Evolutionary conservation across 1,140 invertebrate species (phyloP), one percentile per base, ranked within the genome.

Genomic region (Grapholita molesta): DNA sequence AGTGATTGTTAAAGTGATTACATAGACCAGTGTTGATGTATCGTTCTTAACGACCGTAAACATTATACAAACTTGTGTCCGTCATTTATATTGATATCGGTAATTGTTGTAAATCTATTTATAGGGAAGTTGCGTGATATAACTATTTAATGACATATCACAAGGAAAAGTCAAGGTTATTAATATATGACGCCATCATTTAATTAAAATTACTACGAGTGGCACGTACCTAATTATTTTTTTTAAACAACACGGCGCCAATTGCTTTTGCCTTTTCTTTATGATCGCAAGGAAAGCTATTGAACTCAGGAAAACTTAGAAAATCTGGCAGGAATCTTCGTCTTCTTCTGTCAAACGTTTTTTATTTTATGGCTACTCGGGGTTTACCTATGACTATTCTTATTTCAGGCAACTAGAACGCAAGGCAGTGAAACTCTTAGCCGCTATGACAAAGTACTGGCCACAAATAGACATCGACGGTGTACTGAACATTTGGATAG

Each of bases 401-500:
- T 57, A 28, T 87, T 88, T 71, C 72, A 92, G 91, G 66, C 80
- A 83, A 74, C 73, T 89, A 42, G 90, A 92, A 76, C 77, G 89
- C 75, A 90, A 81, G 69, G 89, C 87, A 4, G 66, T 84, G 2
- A 89, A 91, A 72, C 71, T 93, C 25, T 77, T 94, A 28, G 81
- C 85, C 2, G 85, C 86, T 33, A 86, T 94, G 74, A 82, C 86
- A 75, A 91, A 92, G 53, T 94, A 94, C 82, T 97, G 96, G 96
- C 96, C 97, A 0, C 96, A 98, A 83, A 94, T 95, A 66, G 94
- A 95, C 0, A 94, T 97, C 70, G 98, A 98, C 85, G 97, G 97
- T 0, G 92, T 94, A 42, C 93, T 95, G 68, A 98, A 99, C 88
- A 95, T 98, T 66, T 99, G 98, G 98, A 99, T 99, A 74, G 94